Evolutionary conservation across 2,113 vertebrate genomes (phyloP).

Genomic region (Calypte anna): DNA sequence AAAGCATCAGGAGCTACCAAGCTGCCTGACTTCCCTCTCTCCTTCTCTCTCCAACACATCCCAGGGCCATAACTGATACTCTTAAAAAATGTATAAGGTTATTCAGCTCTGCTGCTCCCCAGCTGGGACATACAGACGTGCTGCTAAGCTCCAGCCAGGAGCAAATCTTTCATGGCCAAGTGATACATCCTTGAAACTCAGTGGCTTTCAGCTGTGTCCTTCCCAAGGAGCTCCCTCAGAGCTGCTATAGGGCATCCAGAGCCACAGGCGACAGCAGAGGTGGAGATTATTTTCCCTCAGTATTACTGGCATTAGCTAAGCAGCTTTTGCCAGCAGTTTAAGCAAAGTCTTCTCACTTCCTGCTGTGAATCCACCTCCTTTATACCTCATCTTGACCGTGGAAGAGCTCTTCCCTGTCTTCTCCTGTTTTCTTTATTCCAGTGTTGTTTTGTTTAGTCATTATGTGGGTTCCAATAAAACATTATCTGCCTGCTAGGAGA

Average conservation of each 20-base stretch:
- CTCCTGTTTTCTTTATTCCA: background rate
- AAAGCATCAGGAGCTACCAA: background rate
- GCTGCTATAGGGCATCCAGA: background rate
- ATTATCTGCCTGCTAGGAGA: background rate
- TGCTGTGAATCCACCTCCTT: background rate
- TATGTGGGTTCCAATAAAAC: background rate
- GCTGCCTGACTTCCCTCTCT: background rate
- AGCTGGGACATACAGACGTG: background rate
- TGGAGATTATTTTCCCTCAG: background rate
- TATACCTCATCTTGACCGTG: background rate
- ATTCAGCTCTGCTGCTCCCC: background rate
- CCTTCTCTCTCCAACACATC: background rate
- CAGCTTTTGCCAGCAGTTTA: background rate
- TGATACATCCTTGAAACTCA: background rate
- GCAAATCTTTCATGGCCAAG: background rate
- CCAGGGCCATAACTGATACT: background rate
- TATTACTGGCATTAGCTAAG: background rate
- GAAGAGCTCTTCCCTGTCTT: background rate
- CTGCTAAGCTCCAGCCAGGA: background rate
- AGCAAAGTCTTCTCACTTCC: background rate
- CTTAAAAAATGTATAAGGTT: background rate
- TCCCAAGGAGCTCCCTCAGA: background rate
- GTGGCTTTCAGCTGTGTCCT: conserved; percentile 8
- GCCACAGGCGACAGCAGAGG: background rate
- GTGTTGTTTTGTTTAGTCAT: background rate